Base-by-base conservation (phyloP, 2,113 vertebrate genomes). In the Neofelis nebulosa region DNA sequence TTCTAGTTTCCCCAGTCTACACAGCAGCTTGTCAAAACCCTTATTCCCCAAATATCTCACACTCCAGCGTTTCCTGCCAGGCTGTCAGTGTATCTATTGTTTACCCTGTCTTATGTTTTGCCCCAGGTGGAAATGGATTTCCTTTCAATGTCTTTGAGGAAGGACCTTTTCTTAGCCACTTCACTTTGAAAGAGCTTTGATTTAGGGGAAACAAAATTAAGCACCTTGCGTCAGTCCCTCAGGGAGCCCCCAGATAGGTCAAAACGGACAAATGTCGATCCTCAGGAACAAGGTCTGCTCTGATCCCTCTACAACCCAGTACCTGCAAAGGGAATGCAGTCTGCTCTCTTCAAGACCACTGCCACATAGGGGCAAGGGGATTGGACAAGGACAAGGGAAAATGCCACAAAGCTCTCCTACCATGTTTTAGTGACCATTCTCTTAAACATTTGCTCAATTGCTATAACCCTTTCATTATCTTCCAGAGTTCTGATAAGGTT, bases 91-190 rank as follows among this genome's bases (percentile, higher is more conserved):
- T 89, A 50, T 89, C 90, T 78, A 11, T 66, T 63, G 21, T 93
- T 95, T 93, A 36, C 33, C 31, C 31, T 6, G 10, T 57, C n/a
- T 33, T 92, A 31, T 84, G 65, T 82, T 82, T 48, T 91, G 21
- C 55, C 38, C 38, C 48, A 63, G 33, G 19, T 90, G 36, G 27
- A 15, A 74, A 31, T 80, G 36, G 71, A 6, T 80, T 85, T 88
- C n/a, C 38, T 95, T 85, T 71, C 14, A 89, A 66, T 85, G 45
- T 57, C 95, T 96, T 89, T 85, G 85, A 95, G 31, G 73, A 55
- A 93, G 25, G 63, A 86, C 19, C 45, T 90, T 97, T 78, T 76
- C 71, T 80, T 66, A 71, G 61, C 1, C 78, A 76, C 52, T 73
- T 73, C 29, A 48, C 71, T 23, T 11, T 48, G 63, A 93, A 48